A percentile compares a stretch with the other conserved stretches of the same genome.
Evolutionary conservation across 2,888 invertebrate species (phyloP).

Genomic region (Tenthredo mesomela): DNA sequence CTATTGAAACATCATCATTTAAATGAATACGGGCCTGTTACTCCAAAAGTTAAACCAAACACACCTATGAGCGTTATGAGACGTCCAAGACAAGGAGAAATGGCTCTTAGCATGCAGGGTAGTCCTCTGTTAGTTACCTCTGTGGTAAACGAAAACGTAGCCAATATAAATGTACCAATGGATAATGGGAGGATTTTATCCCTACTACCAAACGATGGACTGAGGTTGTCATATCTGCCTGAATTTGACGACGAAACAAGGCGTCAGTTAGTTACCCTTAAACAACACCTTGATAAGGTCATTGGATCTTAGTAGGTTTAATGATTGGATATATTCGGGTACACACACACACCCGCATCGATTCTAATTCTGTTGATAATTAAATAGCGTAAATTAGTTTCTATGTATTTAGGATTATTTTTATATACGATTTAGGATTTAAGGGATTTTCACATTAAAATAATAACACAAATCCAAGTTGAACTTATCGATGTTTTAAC

Average conservation of each 20-base stretch:
- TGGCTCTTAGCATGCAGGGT: conserved; percentile 85
- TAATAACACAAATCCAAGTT: not conserved
- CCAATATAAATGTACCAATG: conserved; percentile 85
- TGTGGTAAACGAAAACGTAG: conserved; percentile 78
- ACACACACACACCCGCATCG: not conserved
- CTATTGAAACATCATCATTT: conserved; percentile 36
- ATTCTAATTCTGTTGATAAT: not conserved
- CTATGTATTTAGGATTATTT: conserved; percentile 14
- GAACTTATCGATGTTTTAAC: not conserved
- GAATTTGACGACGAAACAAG: conserved; percentile 72
- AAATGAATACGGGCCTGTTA: conserved; percentile 64
- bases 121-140: conserved; percentile 83
- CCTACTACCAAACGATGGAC: conserved; percentile 80
- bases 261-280: conserved; percentile 69
- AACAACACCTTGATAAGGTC: conserved; percentile 70
- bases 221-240: conserved; percentile 77
- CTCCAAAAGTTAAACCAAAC: conserved; percentile 81
- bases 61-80: conserved; percentile 83
- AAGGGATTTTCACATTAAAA: not conserved
- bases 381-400: not conserved
- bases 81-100: conserved; percentile 83
- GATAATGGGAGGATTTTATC: conserved; percentile 83
- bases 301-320: conserved; percentile 43
- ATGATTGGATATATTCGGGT: not conserved
- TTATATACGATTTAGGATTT: not conserved